Evolutionary conservation across 2,888 invertebrate genomes (phyloP).

Genomic region (Dynastes grantii): DNA sequence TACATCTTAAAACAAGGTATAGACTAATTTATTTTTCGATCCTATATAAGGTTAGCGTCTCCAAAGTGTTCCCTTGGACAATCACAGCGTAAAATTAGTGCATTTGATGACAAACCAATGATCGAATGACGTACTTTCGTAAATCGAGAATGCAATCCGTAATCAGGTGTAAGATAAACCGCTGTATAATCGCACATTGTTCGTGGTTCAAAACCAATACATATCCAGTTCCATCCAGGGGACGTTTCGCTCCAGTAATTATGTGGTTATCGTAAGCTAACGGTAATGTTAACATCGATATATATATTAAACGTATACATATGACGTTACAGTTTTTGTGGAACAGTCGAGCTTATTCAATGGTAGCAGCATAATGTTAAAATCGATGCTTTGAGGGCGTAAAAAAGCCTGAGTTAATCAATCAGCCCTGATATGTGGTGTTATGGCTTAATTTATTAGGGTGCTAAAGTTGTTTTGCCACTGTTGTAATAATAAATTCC

Average conservation of each 20-base stretch:
- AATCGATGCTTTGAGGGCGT: conserved; percentile 2
- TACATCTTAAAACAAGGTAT: too few relatives aligned
- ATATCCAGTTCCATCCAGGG: neutral
- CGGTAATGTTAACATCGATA: conserved; percentile 14
- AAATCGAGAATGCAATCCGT: conserved; percentile 9
- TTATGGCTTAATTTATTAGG: neutral
- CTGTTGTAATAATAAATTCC: too few relatives aligned
- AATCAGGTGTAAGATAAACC: conserved; percentile 15
- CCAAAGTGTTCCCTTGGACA: too few relatives aligned
- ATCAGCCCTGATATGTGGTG: neutral
- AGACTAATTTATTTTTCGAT: too few relatives aligned
- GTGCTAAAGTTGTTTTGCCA: too few relatives aligned
- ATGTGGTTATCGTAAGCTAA: neutral
- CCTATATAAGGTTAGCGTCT: too few relatives aligned
- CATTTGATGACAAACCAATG: too few relatives aligned
- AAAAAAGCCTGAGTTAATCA: neutral
- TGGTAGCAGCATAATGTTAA: neutral
- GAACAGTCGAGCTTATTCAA: neutral
- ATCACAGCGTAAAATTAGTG: neutral
- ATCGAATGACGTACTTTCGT: neutral
- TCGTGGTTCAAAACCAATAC: neutral
- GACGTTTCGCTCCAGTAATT: conserved; percentile 10
- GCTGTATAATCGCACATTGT: neutral
- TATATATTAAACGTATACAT: neutral
- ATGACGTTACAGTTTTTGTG: conserved; percentile 6